Conservation (phyloP, 2,113 vertebrate genomes). For the Neomonachus schauinslandi region DNA sequence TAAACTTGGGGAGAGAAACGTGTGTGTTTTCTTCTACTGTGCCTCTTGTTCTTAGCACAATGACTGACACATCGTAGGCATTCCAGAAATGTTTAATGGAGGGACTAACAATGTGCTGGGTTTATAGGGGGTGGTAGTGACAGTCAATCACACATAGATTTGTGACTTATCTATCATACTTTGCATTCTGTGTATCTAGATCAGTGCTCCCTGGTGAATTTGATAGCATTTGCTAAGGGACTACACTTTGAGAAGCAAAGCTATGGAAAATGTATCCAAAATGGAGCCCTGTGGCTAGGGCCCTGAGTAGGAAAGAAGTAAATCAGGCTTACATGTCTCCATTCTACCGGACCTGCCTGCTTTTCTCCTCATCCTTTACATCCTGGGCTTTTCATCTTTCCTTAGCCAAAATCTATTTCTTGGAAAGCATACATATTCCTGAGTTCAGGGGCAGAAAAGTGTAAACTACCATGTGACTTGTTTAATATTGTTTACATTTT, state of each 20-base stretch:
- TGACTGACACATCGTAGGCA: background rate
- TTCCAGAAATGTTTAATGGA: background rate
- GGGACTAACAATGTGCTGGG: background rate
- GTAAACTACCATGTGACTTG: background rate
- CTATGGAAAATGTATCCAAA: background rate
- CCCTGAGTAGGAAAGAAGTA: background rate
- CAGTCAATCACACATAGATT: background rate
- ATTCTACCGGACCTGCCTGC: background rate
- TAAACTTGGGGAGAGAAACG: background rate
- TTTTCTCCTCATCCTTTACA: background rate
- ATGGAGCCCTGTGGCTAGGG: background rate
- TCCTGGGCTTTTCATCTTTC: background rate
- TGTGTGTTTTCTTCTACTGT: background rate
- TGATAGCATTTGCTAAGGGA: background rate
- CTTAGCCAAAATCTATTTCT: background rate
- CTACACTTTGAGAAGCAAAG: background rate
- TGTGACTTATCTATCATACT: background rate
- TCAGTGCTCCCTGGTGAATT: background rate
- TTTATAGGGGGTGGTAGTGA: background rate
- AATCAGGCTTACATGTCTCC: background rate
- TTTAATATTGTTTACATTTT: slow-evolving; percentile 3
- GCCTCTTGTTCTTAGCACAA: background rate
- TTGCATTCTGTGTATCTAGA: background rate
- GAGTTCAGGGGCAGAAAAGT: slow-evolving; percentile 11
- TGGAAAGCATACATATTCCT: background rate